These are phyloP conservation scores for Capitulum mitella DNA, from an alignment of 2,888 invertebrate genomes.

Conservation along the genomic window DNA sequence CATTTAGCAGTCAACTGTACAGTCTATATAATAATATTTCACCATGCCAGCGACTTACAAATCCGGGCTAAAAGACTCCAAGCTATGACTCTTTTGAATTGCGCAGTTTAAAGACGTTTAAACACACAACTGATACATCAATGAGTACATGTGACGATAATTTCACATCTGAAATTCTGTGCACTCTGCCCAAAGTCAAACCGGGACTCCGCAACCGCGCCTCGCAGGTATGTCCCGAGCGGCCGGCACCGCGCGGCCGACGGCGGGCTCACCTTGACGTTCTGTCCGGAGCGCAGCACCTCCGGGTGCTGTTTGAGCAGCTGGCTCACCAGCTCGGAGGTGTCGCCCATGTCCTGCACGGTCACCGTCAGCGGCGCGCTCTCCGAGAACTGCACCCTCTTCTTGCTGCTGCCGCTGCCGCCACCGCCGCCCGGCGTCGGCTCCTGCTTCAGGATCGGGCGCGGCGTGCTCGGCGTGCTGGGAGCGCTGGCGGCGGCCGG, in stretches of 20 bases:
- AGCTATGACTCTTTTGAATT: too few relatives aligned
- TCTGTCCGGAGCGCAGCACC: constrained; percentile 1
- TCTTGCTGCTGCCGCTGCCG: constrained; percentile 5
- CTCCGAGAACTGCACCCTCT: constrained; percentile 15
- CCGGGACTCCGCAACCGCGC: too few relatives aligned
- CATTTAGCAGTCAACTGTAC: too few relatives aligned
- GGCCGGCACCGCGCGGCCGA: neutral
- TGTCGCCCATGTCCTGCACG: neutral
- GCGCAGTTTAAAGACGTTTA: too few relatives aligned
- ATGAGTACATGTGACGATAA: too few relatives aligned
- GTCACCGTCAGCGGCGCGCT: neutral
- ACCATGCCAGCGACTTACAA: too few relatives aligned
- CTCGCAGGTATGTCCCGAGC: too few relatives aligned
- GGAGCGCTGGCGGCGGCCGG: neutral
- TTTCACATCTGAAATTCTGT: too few relatives aligned
- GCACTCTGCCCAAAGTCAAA: too few relatives aligned
- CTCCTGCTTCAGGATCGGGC: constrained; percentile 1
- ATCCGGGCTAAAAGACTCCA: too few relatives aligned
- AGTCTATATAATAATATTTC: too few relatives aligned
- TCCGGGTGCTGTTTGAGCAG: constrained; percentile 12
- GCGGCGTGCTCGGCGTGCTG: neutral
- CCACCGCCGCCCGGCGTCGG: neutral
- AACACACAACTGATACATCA: too few relatives aligned
- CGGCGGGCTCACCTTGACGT: neutral
- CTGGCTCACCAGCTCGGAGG: constrained; percentile 3